Percentiles rank a stretch among this genome's conserved stretches.
Evolutionary conservation across 2,113 vertebrate genomes (phyloP).

Genomic region (Labeo catla): DNA sequence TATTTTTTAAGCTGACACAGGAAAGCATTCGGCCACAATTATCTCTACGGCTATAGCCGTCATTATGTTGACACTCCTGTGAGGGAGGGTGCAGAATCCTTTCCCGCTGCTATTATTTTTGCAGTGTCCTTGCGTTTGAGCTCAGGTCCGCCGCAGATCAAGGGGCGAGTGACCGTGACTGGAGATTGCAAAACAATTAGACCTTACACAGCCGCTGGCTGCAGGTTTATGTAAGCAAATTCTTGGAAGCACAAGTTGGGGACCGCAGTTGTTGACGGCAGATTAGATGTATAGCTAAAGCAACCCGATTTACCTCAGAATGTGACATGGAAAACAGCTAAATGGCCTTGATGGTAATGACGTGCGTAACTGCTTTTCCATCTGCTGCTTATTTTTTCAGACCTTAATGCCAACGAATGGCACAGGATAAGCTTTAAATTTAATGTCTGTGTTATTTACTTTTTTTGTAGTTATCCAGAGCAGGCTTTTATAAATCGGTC

Average conservation of each 20-base stretch:
- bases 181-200: conserved; percentile 34
- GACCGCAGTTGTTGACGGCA: background rate
- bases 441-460: background rate
- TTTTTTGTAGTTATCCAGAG: background rate
- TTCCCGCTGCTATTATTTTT: background rate
- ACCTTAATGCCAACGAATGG: background rate
- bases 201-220: background rate
- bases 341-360: conserved; percentile 26
- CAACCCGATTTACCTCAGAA: conserved; percentile 21
- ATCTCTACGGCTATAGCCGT: conserved; percentile 43
- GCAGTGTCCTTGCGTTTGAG: background rate
- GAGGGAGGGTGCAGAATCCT: conserved; percentile 5
- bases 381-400: background rate
- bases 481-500: background rate
- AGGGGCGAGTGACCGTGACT: background rate
- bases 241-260: conserved; percentile 6
- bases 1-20: conserved; percentile 55
- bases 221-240: background rate
- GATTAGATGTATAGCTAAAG: conserved; percentile 29
- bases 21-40: conserved; percentile 51
- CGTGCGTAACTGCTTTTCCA: background rate
- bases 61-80: conserved; percentile 44
- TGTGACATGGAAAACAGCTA: background rate
- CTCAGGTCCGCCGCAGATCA: background rate
- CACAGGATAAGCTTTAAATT: background rate